Base-by-base conservation (phyloP, 1,140 invertebrate genomes). In the Megathymus violae region DNA sequence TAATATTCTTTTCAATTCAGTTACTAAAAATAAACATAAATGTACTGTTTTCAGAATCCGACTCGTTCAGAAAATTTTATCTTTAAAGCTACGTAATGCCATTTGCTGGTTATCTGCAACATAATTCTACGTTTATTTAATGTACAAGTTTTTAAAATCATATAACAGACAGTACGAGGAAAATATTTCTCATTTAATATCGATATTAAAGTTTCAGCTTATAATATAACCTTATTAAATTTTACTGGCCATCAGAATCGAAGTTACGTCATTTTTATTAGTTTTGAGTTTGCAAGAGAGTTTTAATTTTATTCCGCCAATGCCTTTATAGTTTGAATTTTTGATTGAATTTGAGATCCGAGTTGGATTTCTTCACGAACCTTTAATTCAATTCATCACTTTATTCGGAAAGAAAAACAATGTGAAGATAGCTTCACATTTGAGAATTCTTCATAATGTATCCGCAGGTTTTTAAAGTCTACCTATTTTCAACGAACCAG, bases 71-170 rank as follows among this genome's bases (percentile, higher is more conserved):
- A 27, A 22, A 31, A 43, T 43, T 56, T 43, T 22, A 56, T 41
- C 22, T 56, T 56, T 38, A 56, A 43, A 56, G 51, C 51, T 56
- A 56, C 50, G 25, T 56, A 43, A 43, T 56, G 38, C 43, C 27
- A 56, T 56, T 56, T 43, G 51, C 51, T 56, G 19, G 51, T 56
- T 56, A 56, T 56, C 51, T 56, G 51, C 38, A 43, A 38, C 19
- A 43, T 56, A 7, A 43, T 56, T 56, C 25, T 56, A 31, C 51
- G 19, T 41, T 41, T 54, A 54, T 54, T 54, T 54, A 36, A 38
- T 36, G 48, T 36, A 4, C 41, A 15, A 54, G 6, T 16, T 40
- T 54, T 54, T 54, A 6, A 13, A 54, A 16, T 46, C 22, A 46
- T 15, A 38, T 22, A 17, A 25, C 10, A 40, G 19, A 40, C 22